phyloP scores from a whole-genome alignment of 2,113 vertebrate species.

The Ceyx melanurus region DNA sequence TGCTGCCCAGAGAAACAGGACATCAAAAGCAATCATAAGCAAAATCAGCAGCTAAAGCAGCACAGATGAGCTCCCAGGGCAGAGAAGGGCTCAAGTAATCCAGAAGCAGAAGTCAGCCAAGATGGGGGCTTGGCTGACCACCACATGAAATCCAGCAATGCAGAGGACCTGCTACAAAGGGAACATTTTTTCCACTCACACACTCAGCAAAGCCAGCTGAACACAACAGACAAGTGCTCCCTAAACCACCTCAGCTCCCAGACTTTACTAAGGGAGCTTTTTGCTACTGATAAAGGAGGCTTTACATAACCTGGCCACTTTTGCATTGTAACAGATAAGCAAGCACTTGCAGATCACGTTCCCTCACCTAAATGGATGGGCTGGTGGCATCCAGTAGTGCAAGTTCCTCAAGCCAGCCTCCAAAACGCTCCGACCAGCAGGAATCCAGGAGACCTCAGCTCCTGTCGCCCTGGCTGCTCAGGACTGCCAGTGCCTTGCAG shows the following conservation, averaged over 20 bases:
- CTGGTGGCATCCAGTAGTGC: constrained; percentile 64
- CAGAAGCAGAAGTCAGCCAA: background rate
- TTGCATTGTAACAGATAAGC: constrained; percentile 69
- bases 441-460: background rate
- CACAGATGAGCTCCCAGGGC: background rate
- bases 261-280: background rate
- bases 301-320: constrained; percentile 4
- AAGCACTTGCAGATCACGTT: constrained; percentile 51
- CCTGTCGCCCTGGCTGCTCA: background rate
- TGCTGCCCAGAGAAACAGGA: background rate
- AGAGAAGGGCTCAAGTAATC: background rate
- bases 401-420: constrained; percentile 44
- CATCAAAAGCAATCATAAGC: background rate
- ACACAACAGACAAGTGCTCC: background rate
- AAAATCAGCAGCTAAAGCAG: background rate
- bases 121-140: background rate
- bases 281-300: background rate
- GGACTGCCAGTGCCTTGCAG: accelerated
- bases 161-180: background rate
- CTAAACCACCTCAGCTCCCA: background rate
- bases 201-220: background rate
- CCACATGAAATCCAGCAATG: background rate
- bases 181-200: background rate
- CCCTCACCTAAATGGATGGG: constrained; percentile 47
- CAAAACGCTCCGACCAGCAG: background rate